Base-by-base conservation (phyloP, 2,888 invertebrate species). In the Poecilus cupreus region DNA sequence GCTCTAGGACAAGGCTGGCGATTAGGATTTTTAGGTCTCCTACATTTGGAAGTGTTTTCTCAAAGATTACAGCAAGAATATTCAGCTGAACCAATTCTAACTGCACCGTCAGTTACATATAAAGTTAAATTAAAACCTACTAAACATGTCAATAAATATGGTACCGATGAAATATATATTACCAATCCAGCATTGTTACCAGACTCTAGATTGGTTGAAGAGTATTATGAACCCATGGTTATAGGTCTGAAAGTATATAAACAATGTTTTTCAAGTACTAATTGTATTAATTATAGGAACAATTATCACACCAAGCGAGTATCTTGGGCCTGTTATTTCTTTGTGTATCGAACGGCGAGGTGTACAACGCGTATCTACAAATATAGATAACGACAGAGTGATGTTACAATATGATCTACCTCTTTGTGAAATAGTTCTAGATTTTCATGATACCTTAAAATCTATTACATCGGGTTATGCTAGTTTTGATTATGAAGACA, bases 381-480 rank as follows among this genome's bases (percentile, higher is more conserved):
- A 95, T 83, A 94, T 98, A 24, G 98, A 98, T 87, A 94, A 96
- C 83, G 91, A 93, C 37, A 92, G 97, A 87, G 90, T 97, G 0
- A 91, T 98, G 90, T 88, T 98, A 87, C 94, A 95, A 85, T 97
- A 94, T 86, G 89, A 94, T 43, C 89, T 99, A 74, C 99, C 99
- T 0, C 90, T 99, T 4, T 96, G 95, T 85, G 99, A 99, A 91
- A 95, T 99, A 24, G 94, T 99, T 11, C 90, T 98, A 6, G 98
- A 99, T 89, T 99, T 99, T 88, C 98, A 98, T 87, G 98, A 99
- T 87, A 91, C 92, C 2, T 90, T 98, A 1, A 99, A 99, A 89
- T 94, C 96, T 11, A 86, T 96, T 16, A 95, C 96, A 2, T 98
- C 98, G 0, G 99, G 99, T 32, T 99, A 97, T 90, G 99, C 98